phyloP scores from a whole-genome alignment of 2,113 vertebrate genomes.

The Lontra canadensis region DNA sequence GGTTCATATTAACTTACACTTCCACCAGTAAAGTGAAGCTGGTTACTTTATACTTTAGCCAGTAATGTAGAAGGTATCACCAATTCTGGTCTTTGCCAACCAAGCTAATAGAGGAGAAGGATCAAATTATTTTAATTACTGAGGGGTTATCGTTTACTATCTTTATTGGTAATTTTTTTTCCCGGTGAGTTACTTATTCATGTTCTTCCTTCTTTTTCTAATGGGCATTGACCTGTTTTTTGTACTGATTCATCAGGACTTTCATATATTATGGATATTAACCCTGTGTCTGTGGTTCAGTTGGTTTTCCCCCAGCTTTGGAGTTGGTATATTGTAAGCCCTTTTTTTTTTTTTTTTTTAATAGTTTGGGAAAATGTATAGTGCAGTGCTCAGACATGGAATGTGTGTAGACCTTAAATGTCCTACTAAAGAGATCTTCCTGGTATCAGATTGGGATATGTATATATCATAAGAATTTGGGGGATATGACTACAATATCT shows the following conservation, averaged over 20 bases:
- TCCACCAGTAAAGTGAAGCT: not conserved
- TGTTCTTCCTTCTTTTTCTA: not conserved
- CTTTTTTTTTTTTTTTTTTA: not conserved
- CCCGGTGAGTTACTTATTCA: not conserved
- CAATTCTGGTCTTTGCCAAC: not conserved
- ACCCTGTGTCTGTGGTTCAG: not conserved
- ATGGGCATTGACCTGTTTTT: not conserved
- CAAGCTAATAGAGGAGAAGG: not conserved
- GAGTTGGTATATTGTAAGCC: not conserved
- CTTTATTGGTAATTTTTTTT: not conserved
- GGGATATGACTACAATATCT: not conserved
- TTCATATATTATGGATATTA: not conserved
- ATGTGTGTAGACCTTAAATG: not conserved
- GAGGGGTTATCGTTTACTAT: not conserved
- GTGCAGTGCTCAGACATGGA: not conserved
- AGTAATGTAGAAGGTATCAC: not conserved
- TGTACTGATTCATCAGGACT: not conserved
- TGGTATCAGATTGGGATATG: not conserved
- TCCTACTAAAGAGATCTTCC: not conserved
- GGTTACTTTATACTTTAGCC: not conserved
- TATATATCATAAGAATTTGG: not conserved
- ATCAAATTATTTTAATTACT: not conserved
- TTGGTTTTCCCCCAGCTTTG: slow-evolving; percentile 32
- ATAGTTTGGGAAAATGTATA: not conserved
- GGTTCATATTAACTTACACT: not conserved